These are phyloP conservation scores for Lacanobia oleracea DNA, from an alignment of 2,888 invertebrate genomes.

Conservation along the genomic window DNA sequence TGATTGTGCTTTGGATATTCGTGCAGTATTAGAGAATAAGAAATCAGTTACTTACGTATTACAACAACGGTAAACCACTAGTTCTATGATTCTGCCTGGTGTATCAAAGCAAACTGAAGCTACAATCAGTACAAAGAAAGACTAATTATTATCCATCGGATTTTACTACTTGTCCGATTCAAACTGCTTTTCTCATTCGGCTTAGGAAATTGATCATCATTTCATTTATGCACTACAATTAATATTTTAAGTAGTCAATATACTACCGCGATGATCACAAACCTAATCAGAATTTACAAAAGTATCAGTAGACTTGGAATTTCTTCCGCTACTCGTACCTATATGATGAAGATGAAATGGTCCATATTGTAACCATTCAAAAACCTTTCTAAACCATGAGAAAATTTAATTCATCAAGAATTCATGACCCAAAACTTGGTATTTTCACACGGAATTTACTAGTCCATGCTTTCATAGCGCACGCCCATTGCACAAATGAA, in stretches of 20 bases:
- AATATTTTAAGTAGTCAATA: constrained; percentile 28
- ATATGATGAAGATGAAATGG: not conserved
- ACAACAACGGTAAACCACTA: not conserved
- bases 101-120: not conserved
- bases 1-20: constrained; percentile 10
- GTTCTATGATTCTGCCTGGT: not conserved
- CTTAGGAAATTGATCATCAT: constrained; percentile 8
- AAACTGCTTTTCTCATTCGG: not conserved
- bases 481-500: constrained; percentile 44
- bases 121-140: not conserved
- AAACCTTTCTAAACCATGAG: constrained; percentile 9
- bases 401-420: not conserved
- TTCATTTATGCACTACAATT: constrained; percentile 12
- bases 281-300: constrained; percentile 24
- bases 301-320: not conserved
- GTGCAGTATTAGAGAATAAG: not conserved
- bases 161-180: not conserved
- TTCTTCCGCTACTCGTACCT: no score
- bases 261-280: constrained; percentile 9
- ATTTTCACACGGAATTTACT: constrained; percentile 44
- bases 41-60: not conserved
- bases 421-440: constrained; percentile 19
- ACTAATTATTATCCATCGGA: no score
- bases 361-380: not conserved
- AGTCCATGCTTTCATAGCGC: constrained; percentile 39